phyloP scores from a whole-genome alignment of 2,888 invertebrate genomes.

The Boloria selene region DNA sequence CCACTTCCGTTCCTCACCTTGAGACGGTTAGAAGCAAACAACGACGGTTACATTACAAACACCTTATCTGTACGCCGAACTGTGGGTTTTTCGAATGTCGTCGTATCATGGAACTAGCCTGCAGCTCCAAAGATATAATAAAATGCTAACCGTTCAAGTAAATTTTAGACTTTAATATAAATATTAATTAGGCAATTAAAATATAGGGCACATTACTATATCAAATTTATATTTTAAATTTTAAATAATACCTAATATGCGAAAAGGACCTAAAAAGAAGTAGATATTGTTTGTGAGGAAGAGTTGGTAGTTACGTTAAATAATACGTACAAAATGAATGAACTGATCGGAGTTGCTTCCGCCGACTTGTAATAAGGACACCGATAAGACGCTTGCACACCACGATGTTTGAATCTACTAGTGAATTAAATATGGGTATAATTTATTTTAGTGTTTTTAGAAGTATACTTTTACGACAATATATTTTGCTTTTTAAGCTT shows the following conservation, averaged over 20 bases:
- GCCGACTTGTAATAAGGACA: constrained; percentile 74
- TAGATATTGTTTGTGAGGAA: constrained; percentile 37
- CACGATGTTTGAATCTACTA: constrained; percentile 24
- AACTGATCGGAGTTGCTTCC: constrained; percentile 68
- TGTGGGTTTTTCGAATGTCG: constrained; percentile 11
- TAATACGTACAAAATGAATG: constrained; percentile 76
- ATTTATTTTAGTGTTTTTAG: neutral
- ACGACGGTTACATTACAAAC: constrained; percentile 42
- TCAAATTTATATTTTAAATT: no score
- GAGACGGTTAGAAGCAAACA: constrained; percentile 46
- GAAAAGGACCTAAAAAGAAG: neutral
- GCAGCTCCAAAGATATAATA: neutral
- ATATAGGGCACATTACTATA: no score
- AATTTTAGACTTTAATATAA: no score
- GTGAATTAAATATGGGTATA: constrained; percentile 23
- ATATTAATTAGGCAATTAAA: no score
- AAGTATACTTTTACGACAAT: neutral
- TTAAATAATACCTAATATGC: no score
- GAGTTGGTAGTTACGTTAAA: constrained; percentile 62
- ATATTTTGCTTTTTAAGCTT: neutral
- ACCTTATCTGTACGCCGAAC: constrained; percentile 30
- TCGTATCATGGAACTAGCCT: constrained; percentile 6
- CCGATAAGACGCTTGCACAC: constrained; percentile 55
- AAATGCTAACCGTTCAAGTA: no score
- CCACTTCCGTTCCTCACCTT: constrained; percentile 52